These are phyloP conservation scores for Lapara coniferarum DNA, from an alignment of 2,888 invertebrate species.

Conservation along the genomic window DNA sequence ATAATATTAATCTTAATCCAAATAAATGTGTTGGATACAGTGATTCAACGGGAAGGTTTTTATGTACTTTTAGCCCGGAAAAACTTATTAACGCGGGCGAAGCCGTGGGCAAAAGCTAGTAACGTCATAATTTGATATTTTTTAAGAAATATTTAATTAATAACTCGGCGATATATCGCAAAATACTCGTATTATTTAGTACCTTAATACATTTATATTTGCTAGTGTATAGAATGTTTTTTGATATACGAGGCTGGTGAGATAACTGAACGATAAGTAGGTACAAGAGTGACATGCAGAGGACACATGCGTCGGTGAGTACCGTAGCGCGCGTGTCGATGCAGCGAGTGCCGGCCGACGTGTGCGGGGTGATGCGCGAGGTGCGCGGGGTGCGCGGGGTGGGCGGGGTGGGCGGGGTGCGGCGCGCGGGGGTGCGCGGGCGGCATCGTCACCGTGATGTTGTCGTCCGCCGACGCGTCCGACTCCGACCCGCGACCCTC, in stretches of 20 bases:
- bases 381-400: slow-evolving; percentile 37
- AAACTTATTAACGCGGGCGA: too few species aligned
- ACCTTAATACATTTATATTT: too few species aligned
- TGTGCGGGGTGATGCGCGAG: slow-evolving; percentile 33
- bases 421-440: slow-evolving; percentile 46
- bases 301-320: slow-evolving; percentile 40
- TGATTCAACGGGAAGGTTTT: too few species aligned
- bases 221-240: too few species aligned
- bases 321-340: slow-evolving; percentile 60
- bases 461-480: slow-evolving; percentile 83
- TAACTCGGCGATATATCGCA: too few species aligned
- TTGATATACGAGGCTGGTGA: background rate
- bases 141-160: too few species aligned
- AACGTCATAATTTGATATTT: too few species aligned
- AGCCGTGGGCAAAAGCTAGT: too few species aligned
- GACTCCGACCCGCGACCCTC: slow-evolving; percentile 63
- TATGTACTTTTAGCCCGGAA: too few species aligned
- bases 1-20: too few species aligned
- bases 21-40: too few species aligned
- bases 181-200: too few species aligned
- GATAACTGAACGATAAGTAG: slow-evolving; percentile 20
- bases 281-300: slow-evolving; percentile 35
- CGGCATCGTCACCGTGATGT: slow-evolving; percentile 84
- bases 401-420: slow-evolving; percentile 35
- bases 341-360: slow-evolving; percentile 40